Percentiles rank a stretch among this genome's conserved stretches.
phyloP scores from a whole-genome alignment of 92 coral and sea anemone genomes.

The Micromussa lordhowensis region DNA sequence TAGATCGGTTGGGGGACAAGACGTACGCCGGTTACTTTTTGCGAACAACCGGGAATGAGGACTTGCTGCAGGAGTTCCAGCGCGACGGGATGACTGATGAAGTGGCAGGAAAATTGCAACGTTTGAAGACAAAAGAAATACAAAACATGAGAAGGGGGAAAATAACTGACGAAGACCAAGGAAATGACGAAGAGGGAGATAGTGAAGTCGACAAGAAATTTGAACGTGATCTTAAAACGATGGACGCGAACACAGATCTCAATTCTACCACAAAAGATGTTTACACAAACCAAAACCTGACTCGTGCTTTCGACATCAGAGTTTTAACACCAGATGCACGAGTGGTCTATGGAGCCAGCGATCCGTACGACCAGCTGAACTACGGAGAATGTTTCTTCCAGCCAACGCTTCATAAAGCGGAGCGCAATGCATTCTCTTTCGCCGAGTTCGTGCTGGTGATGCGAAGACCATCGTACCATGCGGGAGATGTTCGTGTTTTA shows the following conservation, averaged over 20 bases:
- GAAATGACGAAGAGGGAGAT: not conserved
- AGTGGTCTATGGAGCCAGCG: conserved; percentile 72
- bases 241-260: not conserved
- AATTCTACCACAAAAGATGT: not conserved
- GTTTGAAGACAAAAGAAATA: conserved; percentile 34
- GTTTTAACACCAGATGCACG: conserved; percentile 74
- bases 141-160: conserved; percentile 24
- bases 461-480: conserved; percentile 63
- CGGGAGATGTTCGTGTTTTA: conserved; percentile 73
- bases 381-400: conserved; percentile 78
- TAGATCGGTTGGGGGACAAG: conserved; percentile 63
- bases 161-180: conserved; percentile 1
- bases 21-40: conserved; percentile 67
- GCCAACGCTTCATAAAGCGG: conserved; percentile 63
- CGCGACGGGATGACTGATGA: conserved; percentile 42
- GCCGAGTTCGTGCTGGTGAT: conserved; percentile 59
- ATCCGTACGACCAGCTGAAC: conserved; percentile 60
- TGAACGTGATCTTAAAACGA: not conserved
- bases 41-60: conserved; percentile 56
- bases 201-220: not conserved
- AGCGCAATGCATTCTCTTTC: conserved; percentile 36
- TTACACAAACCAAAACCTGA: not conserved
- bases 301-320: conserved; percentile 26
- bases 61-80: conserved; percentile 44
- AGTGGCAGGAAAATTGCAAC: conserved; percentile 11